Percentiles rank a stretch among this genome's conserved stretches.
phyloP scores from a whole-genome alignment of 2,113 vertebrate genomes.

The Anguilla rostrata region DNA sequence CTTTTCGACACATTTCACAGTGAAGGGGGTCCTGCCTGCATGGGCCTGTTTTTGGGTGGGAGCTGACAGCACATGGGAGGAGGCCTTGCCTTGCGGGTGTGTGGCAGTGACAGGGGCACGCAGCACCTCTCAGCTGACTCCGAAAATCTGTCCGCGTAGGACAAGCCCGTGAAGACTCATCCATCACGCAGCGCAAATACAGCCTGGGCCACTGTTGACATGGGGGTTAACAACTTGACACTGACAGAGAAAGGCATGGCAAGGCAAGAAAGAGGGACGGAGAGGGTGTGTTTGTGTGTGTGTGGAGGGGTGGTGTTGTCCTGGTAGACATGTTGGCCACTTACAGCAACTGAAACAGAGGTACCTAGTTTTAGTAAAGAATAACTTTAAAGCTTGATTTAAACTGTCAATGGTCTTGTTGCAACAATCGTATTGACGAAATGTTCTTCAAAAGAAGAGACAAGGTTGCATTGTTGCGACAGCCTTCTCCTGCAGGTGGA shows the following conservation, averaged over 20 bases:
- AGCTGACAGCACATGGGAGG: neutral
- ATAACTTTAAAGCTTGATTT: neutral
- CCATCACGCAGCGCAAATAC: constrained; percentile 71
- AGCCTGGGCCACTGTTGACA: constrained; percentile 71
- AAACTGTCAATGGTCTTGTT: neutral
- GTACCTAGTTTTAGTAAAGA: neutral
- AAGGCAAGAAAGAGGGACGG: constrained; percentile 49
- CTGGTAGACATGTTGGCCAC: neutral
- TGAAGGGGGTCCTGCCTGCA: neutral
- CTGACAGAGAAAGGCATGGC: constrained; percentile 67
- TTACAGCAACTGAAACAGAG: neutral
- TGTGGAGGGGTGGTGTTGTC: constrained; percentile 2
- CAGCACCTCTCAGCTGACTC: constrained; percentile 65
- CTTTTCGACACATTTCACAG: neutral
- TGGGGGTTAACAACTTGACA: constrained; percentile 80
- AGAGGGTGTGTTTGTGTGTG: neutral
- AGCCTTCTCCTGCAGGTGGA: neutral
- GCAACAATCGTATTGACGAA: too few relatives aligned
- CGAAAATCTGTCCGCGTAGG: constrained; percentile 72
- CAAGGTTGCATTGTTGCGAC: constrained; percentile 3
- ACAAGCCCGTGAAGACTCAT: constrained; percentile 76
- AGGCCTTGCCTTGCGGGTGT: constrained; percentile 2
- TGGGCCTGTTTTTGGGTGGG: neutral
- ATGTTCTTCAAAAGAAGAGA: neutral
- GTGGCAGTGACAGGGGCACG: constrained; percentile 19